Percentiles rank a stretch among this genome's conserved stretches.
phyloP scores from a whole-genome alignment of 2,113 vertebrate genomes.

The Orthochromis malagaraziensis region DNA sequence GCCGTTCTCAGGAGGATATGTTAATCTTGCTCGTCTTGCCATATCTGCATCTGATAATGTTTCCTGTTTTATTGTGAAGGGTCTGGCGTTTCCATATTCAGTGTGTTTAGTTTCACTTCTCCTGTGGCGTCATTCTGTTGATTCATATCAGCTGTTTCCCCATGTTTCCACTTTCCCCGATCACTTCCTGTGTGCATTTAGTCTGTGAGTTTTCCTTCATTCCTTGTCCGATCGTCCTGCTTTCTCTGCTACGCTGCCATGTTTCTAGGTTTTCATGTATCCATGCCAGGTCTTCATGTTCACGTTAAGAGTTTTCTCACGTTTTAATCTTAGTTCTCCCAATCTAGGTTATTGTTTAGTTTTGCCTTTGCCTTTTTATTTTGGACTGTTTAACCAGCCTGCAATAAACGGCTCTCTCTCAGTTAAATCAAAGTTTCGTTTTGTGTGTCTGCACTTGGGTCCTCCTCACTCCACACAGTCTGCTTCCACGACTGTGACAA shows the following conservation, averaged over 20 bases:
- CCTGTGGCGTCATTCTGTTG: accelerated
- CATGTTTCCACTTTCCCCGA: neutral
- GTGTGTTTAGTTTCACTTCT: neutral
- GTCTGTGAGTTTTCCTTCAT: neutral
- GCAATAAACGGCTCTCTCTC: accelerated
- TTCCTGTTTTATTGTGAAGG: neutral
- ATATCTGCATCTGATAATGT: neutral
- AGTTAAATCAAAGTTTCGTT: neutral
- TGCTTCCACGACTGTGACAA: neutral
- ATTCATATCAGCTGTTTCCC: neutral
- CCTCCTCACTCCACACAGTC: neutral
- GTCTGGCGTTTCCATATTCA: accelerated
- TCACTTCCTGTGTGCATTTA: neutral
- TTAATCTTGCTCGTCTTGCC: neutral
- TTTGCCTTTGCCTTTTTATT: neutral
- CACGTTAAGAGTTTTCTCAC: accelerated
- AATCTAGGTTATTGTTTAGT: accelerated
- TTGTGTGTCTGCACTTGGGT: neutral
- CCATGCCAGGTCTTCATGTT: neutral
- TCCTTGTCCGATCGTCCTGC: accelerated
- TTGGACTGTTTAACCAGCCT: neutral
- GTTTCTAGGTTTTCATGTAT: neutral
- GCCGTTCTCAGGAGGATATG: neutral
- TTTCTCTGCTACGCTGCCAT: neutral
- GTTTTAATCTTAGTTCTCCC: neutral